phyloP scores from a whole-genome alignment of 2,797 vertebrate genomes.

The Anabas testudineus region DNA sequence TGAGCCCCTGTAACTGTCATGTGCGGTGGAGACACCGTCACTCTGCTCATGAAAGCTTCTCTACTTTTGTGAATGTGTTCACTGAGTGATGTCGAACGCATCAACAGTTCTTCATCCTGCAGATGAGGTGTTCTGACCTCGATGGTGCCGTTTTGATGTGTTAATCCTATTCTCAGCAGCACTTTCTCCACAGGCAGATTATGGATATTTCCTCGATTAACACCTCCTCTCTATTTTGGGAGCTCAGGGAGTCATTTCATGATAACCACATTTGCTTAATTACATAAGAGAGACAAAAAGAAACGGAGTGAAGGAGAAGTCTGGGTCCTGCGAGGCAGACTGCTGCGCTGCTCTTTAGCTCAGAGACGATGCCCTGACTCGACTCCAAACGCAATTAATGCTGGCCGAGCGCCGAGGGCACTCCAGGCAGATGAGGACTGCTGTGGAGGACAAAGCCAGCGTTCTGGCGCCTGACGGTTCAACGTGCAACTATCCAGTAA shows the following conservation, averaged over 20 bases:
- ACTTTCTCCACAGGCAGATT: constrained; percentile 52
- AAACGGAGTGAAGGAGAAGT: constrained; percentile 29
- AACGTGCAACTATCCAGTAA: constrained; percentile 26
- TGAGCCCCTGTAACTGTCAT: constrained; percentile 1
- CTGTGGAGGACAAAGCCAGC: constrained; percentile 22
- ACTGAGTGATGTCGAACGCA: constrained; percentile 24
- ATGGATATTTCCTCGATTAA: constrained; percentile 64
- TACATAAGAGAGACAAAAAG: constrained; percentile 70
- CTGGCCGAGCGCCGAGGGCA: constrained; percentile 48
- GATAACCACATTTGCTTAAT: constrained; percentile 73
- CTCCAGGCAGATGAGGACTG: constrained; percentile 49
- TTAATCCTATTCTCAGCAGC: constrained; percentile 54
- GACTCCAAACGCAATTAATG: constrained; percentile 62
- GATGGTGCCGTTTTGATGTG: constrained; percentile 30
- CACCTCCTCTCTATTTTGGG: constrained; percentile 68
- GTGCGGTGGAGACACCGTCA: neutral
- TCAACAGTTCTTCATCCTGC: constrained; percentile 24
- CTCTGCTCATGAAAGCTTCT: constrained; percentile 22
- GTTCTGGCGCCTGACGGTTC: constrained; percentile 37
- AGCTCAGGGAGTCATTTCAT: constrained; percentile 65
- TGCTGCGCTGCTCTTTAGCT: constrained; percentile 45
- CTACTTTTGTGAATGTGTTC: constrained; percentile 15
- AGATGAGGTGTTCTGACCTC: constrained; percentile 27
- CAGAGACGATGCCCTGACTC: constrained; percentile 49
- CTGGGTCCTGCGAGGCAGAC: constrained; percentile 48